Conservation (phyloP, 2,797 vertebrate genomes). For the Spheniscus humboldti region DNA sequence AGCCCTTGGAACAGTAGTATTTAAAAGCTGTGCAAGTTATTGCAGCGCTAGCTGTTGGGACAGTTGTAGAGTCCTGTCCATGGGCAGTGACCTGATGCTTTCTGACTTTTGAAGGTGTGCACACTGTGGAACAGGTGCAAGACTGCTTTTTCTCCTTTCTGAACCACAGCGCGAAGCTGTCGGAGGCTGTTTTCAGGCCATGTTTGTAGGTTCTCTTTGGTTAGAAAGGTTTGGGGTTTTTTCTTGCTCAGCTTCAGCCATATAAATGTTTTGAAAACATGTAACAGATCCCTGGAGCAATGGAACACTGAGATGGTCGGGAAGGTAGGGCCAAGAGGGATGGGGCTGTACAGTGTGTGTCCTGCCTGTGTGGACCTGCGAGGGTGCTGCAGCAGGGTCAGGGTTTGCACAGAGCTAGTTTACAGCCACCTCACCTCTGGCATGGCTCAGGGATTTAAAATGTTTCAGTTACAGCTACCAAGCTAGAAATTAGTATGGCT, state of each 20-base stretch:
- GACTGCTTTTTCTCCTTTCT: neutral
- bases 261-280: neutral
- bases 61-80: rapidly evolving
- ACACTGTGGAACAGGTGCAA: neutral
- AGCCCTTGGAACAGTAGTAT: neutral
- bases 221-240: neutral
- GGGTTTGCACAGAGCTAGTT: neutral
- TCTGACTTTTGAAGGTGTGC: neutral
- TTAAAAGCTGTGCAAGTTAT: neutral
- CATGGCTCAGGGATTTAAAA: rapidly evolving
- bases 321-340: neutral
- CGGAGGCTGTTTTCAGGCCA: neutral
- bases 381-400: neutral
- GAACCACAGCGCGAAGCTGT: neutral
- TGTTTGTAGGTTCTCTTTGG: neutral
- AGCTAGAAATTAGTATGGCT: neutral
- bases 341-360: rapidly evolving
- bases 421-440: neutral
- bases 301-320: neutral
- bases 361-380: neutral
- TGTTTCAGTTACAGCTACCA: rapidly evolving
- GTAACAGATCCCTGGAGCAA: neutral
- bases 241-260: neutral
- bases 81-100: neutral
- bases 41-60: neutral